Evolutionary conservation across 2,888 invertebrate genomes (phyloP), one percentile per base, ranked within the genome.

Genomic region (Eupithecia dodoneata): DNA sequence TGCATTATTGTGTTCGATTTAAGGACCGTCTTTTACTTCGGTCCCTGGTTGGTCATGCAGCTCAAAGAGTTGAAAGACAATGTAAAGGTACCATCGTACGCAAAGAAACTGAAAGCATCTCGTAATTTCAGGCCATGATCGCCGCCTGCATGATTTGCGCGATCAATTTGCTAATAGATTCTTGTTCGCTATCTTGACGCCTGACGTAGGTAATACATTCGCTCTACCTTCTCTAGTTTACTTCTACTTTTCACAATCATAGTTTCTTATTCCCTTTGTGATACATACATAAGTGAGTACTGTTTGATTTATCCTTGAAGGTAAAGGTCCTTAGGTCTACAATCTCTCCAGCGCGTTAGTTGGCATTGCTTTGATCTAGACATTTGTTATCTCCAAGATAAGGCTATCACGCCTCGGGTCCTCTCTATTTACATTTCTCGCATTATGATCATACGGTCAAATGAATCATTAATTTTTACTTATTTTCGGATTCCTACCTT

Each of bases 111-210:
- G 66, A 73, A 66, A 66, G 47, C 49, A 18, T 70, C 12, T 49
- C 76, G 72, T 70, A 74, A 75, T 72, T 74, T 78, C 76, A 79
- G 72, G 72, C 41, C 74, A 74, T 47, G 76, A 74, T 71, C 72
- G 45, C 66, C 70, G 45, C 74, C 78, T 76, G 76, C 72, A 78
- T 78, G 10, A 67, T 71, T 71, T 65, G 70, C 70, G 41, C 45
- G 74, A 71, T 71, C 71, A 74, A 71, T 75, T 70, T 59, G 59
- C 71, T 67, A 18, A 71, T 77, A 73, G 70, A 69, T 63, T 74
- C 47, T 47, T n/a, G n/a, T n/a, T 71, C 70, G 73, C 44, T 76
- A 72, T 66, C 72, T 75, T 65, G 47, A 65, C 52, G 75, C 75
- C n/a, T 65, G 13, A 55, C 67, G 67, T 30, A 18, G 18, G 15